Conservation (phyloP, 2,113 vertebrate species). For the Mirounga angustirostris region DNA sequence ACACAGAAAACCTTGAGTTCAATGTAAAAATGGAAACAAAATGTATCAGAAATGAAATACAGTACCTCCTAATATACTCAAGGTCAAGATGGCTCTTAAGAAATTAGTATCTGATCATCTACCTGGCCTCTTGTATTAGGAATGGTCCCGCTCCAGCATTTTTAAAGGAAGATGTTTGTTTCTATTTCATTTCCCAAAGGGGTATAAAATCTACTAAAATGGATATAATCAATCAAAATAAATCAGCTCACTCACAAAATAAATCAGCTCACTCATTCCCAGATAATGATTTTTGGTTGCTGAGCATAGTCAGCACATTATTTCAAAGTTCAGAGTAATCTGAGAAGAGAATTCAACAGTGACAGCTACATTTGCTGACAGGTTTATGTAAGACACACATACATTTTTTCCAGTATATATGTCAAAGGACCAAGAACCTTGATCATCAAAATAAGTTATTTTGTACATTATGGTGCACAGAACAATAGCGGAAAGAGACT, state of each 20-base stretch:
- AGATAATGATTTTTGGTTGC: slow-evolving; percentile 20
- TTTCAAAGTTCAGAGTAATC: slow-evolving; percentile 64
- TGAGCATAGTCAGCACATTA: slow-evolving; percentile 26
- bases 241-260: slow-evolving; percentile 10
- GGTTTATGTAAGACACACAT: slow-evolving; percentile 45
- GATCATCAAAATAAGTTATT: slow-evolving; percentile 84
- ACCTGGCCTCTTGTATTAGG: not conserved
- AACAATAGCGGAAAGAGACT: slow-evolving; percentile 70
- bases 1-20: slow-evolving; percentile 48
- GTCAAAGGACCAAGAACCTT: slow-evolving; percentile 66
- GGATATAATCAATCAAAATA: not conserved
- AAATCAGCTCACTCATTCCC: slow-evolving; percentile 34
- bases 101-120: not conserved
- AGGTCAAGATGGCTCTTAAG: not conserved
- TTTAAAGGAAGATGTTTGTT: not conserved
- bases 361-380: slow-evolving; percentile 33
- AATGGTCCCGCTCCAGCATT: not conserved
- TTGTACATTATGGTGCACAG: slow-evolving; percentile 79
- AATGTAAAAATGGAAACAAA: slow-evolving; percentile 61
- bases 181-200: slow-evolving; percentile 33
- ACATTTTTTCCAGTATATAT: slow-evolving; percentile 68
- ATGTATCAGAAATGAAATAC: not conserved
- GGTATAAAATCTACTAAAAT: slow-evolving; percentile 45
- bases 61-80: not conserved
- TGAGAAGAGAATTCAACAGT: slow-evolving; percentile 58